A percentile compares a stretch with the other conserved stretches of the same genome.
Evolutionary conservation across 1,140 invertebrate species (phyloP).

Genomic region (Bombus haemorrhoidalis): DNA sequence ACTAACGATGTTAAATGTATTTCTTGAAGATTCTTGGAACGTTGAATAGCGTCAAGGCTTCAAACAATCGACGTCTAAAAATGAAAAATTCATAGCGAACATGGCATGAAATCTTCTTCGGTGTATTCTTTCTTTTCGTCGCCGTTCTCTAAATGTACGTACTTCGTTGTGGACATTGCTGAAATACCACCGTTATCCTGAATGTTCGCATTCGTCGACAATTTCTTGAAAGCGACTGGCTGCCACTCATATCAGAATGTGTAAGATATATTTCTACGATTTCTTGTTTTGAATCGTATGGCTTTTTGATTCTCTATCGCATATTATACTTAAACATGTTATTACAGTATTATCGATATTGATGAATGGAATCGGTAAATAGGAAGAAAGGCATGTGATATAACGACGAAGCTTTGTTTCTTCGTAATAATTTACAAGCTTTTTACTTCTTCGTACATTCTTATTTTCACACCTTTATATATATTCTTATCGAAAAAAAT

Average conservation of each 20-base stretch:
- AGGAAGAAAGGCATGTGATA: no score
- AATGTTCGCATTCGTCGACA: background rate
- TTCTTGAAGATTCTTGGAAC: background rate
- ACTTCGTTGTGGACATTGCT: conserved; percentile 29
- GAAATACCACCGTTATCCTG: background rate
- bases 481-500: no score
- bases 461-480: no score
- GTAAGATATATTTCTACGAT: background rate
- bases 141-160: background rate
- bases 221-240: background rate
- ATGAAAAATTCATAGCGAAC: conserved; percentile 30
- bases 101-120: background rate
- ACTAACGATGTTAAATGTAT: background rate
- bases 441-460: no score
- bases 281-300: background rate
- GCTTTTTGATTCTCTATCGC: no score
- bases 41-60: conserved; percentile 11
- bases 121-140: conserved; percentile 4
- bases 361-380: no score
- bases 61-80: background rate
- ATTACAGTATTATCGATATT: no score
- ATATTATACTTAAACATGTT: no score
- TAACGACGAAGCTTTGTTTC: no score
- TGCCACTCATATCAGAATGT: background rate
- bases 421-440: no score